Conservation (phyloP, 1,140 invertebrate genomes). For the Dinothrombium tinctorium region DNA sequence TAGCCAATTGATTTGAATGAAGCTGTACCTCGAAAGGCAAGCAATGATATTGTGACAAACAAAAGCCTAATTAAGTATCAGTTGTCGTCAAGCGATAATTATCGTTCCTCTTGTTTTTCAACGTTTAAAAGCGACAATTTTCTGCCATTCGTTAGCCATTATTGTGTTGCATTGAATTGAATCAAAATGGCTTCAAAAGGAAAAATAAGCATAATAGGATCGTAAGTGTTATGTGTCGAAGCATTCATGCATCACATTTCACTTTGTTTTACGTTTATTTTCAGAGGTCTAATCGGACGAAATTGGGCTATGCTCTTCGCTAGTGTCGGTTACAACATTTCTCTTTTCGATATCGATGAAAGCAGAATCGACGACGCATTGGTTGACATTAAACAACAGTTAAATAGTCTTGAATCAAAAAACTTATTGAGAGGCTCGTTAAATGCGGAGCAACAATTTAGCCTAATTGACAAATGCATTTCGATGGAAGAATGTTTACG, state of each 20-base stretch:
- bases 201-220: conserved; percentile 7
- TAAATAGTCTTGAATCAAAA: conserved; percentile 39
- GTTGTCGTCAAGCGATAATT: too few species aligned
- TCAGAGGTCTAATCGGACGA: conserved; percentile 67
- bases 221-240: not conserved
- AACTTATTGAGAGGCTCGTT: conserved; percentile 46
- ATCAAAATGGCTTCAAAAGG: not conserved
- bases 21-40: too few species aligned
- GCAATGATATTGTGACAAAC: too few species aligned
- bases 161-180: too few species aligned
- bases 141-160: too few species aligned
- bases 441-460: conserved; percentile 42
- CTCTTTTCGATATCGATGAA: conserved; percentile 52
- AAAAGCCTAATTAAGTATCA: too few species aligned
- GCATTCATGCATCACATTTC: not conserved
- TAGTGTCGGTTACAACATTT: conserved; percentile 62
- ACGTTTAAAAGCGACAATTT: too few species aligned
- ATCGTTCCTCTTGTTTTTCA: too few species aligned
- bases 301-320: conserved; percentile 92
- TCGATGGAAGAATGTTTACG: not conserved
- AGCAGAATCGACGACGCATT: conserved; percentile 41
- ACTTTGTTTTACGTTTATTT: conserved; percentile 15
- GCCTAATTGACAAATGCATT: conserved; percentile 20
- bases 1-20: too few species aligned
- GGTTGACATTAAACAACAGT: conserved; percentile 41